Base-by-base conservation (phyloP, 2,888 invertebrate genomes). In the Parthenolecanium corni region DNA sequence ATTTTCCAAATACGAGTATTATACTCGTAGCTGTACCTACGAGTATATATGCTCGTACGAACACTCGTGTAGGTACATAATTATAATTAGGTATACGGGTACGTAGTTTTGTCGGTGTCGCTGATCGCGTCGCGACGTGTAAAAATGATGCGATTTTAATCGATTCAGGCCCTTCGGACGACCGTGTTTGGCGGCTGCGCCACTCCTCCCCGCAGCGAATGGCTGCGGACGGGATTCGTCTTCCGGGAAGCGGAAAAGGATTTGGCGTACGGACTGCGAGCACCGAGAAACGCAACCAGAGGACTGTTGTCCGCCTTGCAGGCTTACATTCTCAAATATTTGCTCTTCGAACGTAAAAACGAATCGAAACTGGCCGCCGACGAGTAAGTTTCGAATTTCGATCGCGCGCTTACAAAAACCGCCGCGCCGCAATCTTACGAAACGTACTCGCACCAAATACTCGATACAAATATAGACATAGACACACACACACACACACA, bases 151-250 rank as follows among this genome's bases (percentile, higher is more conserved):
- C 16, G n/a, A 36, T 52, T 52, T 23, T 36, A 14, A 20, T 25
- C 36, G 24, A 14, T 68, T 67, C 68, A 85, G 85, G 80, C 80
- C 42, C 73, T 85, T 3, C 78, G 85, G 1, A 74, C 79, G 52
- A 73, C 81, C 38, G 78, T 82, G 5, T 85, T 85, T 69, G 85
- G 83, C 2, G 80, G 81, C 1, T 77, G 83, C 0, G 79, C 81
- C 0, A 81, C 82, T 64, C 83, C 84, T 2, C 82, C 85, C n/a
- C 76, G 83, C 16, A 80, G 81, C 0, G 85, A 85, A 72, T 85
- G 85, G 85, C 75, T 82, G 20, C 76, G 84, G 52, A 84, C 85
- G 1, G 80, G 84, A 0, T 75, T 86, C n/a, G 73, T 78, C 18
- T 79, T 84, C 73, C 77, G 82, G 40, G 76, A 81, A 0, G 76